These are phyloP conservation scores for Rhinoptilus africanus DNA, from an alignment of 2,113 vertebrate genomes.

Conservation along the genomic window DNA sequence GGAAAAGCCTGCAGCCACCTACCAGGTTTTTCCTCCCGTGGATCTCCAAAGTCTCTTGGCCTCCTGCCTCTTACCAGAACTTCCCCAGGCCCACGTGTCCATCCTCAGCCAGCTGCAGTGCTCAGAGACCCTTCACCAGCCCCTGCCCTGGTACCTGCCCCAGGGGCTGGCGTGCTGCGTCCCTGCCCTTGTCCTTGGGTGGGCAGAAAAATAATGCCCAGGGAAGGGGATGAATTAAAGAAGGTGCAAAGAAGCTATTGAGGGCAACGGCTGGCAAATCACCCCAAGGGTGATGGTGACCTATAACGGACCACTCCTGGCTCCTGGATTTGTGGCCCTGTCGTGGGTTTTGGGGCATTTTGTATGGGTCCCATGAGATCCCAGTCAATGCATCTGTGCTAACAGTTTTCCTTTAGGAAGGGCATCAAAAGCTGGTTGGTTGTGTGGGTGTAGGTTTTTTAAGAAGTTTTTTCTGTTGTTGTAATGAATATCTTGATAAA, in stretches of 20 bases:
- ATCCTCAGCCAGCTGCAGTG: background rate
- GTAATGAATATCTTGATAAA: background rate
- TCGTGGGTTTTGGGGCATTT: background rate
- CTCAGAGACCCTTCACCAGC: background rate
- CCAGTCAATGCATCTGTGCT: background rate
- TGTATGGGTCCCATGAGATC: background rate
- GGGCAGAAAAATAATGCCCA: no score
- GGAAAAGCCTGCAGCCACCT: background rate
- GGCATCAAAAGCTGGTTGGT: background rate
- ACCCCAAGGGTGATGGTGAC: rapidly evolving
- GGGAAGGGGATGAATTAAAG: background rate
- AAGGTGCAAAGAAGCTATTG: background rate
- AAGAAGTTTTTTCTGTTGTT: background rate
- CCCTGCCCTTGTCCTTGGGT: background rate
- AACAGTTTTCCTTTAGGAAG: background rate
- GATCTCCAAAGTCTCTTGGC: background rate
- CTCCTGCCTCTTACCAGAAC: background rate
- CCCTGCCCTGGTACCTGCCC: no score
- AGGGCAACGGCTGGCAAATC: background rate
- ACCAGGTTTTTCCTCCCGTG: background rate
- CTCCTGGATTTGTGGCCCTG: background rate
- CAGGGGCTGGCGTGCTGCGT: background rate
- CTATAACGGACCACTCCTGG: no score
- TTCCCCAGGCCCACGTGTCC: rapidly evolving
- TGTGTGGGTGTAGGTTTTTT: background rate